Base-by-base conservation (phyloP, 2,888 invertebrate genomes). In the Oeneis ivallda region DNA sequence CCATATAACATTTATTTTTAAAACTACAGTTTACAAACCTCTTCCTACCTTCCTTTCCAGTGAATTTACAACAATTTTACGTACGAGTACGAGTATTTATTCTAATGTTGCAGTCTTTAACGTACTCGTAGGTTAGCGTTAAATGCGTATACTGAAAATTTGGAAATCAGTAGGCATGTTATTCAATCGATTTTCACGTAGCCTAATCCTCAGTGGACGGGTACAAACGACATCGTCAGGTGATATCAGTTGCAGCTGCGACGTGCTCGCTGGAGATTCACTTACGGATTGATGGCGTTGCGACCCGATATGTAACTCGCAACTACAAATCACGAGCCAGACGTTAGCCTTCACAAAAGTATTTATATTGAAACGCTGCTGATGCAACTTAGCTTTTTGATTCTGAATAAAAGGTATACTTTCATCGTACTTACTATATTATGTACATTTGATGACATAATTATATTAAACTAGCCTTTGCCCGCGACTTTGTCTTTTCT, bases 191-290 rank as follows among this genome's bases (percentile, higher is more conserved):
- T 82, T 79, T 77, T 52, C 66, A 77, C 76, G 53, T 17, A 71
- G 74, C 77, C 75, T 83, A 85, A 86, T 83, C 84, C 81, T 69
- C 65, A 72, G 72, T 68, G 76, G 86, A 86, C 84, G 83, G 76
- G 76, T 81, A 87, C 84, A 86, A 88, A 87, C 82, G 85, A 85
- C 83, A 79, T 81, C 82, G 84, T 81, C 85, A 86, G 87, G 84
- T 85, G 83, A 83, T 83, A 84, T 86, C 85, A 81, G 82, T 80
- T 83, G 82, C 85, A 84, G 81, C 81, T 83, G 84, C 80, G 79
- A 78, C 81, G 80, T 79, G 79, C 79, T 75, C 70, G 70, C 70
- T 71, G 78, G 79, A 79, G 83, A 85, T 84, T 86, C 85, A 83
- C 86, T 86, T 84, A 84, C 79, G 75, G 82, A 86, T 86, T 86